Percentiles rank a stretch among this genome's conserved stretches.
Evolutionary conservation across 30 jellyfish, hydroid and myxozoan genomes (phyloP).

Genomic region (Aurelia coerulea): DNA sequence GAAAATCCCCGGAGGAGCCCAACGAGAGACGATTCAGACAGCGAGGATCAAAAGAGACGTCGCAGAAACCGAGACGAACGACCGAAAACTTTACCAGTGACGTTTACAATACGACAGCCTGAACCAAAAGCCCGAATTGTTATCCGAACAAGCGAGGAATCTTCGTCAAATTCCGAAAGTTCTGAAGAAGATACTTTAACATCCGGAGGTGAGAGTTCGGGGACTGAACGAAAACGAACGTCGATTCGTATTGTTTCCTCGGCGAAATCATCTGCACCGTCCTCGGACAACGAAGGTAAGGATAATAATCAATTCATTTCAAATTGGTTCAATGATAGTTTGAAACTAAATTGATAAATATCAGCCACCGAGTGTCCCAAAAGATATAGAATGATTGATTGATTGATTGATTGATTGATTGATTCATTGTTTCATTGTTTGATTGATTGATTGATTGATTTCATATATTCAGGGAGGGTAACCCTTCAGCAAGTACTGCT

Average conservation of each 20-base stretch:
- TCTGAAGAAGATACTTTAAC: constrained; percentile 39
- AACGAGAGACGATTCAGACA: background rate
- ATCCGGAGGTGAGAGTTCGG: constrained; percentile 45
- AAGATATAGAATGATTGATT: no score
- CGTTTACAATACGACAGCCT: constrained; percentile 27
- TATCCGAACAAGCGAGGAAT: background rate
- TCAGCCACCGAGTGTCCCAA: no score
- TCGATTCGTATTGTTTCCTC: constrained; percentile 58
- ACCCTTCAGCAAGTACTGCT: no score
- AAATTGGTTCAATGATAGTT: no score
- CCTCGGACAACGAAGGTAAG: constrained; percentile 26
- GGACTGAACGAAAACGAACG: constrained; percentile 31
- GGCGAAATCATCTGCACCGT: constrained; percentile 15
- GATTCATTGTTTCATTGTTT: no score
- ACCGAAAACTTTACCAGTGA: constrained; percentile 57
- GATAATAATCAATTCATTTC: no score
- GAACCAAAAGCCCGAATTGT: background rate
- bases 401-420: no score
- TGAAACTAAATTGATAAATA: no score
- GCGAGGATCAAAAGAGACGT: constrained; percentile 7
- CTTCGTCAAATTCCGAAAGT: background rate
- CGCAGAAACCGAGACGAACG: constrained; percentile 49
- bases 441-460: no score
- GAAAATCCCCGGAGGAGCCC: no score
- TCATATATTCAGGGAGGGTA: no score